Base-by-base conservation (phyloP, 2,888 invertebrate species). In the Pasiphila rectangulata region DNA sequence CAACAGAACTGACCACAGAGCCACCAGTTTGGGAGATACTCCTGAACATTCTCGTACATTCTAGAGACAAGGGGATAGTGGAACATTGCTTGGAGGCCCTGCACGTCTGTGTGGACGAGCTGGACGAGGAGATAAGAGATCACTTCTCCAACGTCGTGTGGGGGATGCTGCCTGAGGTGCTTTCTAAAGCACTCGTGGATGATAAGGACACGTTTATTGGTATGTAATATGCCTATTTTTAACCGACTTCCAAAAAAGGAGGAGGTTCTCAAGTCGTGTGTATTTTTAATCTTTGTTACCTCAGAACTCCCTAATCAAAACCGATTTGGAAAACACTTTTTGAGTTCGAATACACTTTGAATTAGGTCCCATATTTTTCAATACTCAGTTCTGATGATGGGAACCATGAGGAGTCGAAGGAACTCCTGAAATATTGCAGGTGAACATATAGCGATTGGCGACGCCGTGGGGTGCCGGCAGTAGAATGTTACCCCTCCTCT, bases 21-120 rank as follows among this genome's bases (percentile, higher is more conserved):
- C 70, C 76, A 0, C 40, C 68, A 45, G 74, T 86, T 2, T 83
- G 83, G 84, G 78, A 85, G 41, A 56, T 84, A 0, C 72, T 87
- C 0, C 57, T 87, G 0, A 75, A 75, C 49, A 71, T 88, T 25
- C 63, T 87, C 5, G 67, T 72, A 24, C 72, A 79, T 32, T 67
- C 67, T 32, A 67, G 60, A 7, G 64, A 77, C 29, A 54, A 45
- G 12, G 58, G 50, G 3, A 56, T 79, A 0, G 55, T 76, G 5
- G 53, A 61, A 1, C 80, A 86, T 59, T 79, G 83, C 59, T 69
- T 75, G 57, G 73, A 75, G 32, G 69, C 77, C 0, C 54, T 87
- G 1, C 67, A 74, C 9, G 41, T 56, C 6, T 82, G 79, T 46
- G 47, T 85, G 39, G 75, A 78, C 4, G 70, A 69, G 1, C 70